Evolutionary conservation across 2,888 invertebrate genomes (phyloP), one percentile per base, ranked within the genome.

Genomic region (Listrodromus nycthemerus): DNA sequence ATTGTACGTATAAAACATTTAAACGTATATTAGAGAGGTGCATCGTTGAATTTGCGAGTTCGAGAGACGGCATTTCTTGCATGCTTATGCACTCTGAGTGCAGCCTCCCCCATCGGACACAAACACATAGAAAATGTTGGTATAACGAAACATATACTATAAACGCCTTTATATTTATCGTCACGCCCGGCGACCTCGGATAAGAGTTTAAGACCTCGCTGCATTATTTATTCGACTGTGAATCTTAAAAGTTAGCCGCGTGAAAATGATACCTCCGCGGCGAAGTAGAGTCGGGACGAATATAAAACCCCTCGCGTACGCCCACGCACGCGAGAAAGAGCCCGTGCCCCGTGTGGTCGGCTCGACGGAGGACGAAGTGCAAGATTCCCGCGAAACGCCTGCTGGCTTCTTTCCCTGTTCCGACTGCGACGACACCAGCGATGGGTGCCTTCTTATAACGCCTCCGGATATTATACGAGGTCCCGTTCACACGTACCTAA

Each of bases 251-350:
- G 87, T 90, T 88, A 79, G 75, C 78, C 88, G 88, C 88, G 92
- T 92, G 93, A 93, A 93, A 93, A 93, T 93, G 93, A 93, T 93
- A 93, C 92, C 92, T 91, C 88, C 89, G 78, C 75, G 85, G 80
- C 65, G 84, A 74, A 27, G 82, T 75, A 45, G 78, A 84, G 81
- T 79, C 81, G 80, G 82, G 90, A 91, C 91, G 92, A 91, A 92
- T 92, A 92, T 92, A 92, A 92, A 92, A 92, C 92, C 92, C 90
- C 30, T 85, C 73, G 85, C 84, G 79, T 80, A 90, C 92, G 76
- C 84, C 86, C 87, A 92, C 93, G 92, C 90, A 91, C 91, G 91
- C 90, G 86, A 86, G 84, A 87, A 87, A 89, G 88, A 84, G 80
- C 41, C 41, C 78, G 73, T 82, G 84, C 88, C 91, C 89, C 48